Evolutionary conservation across 2,113 vertebrate species (phyloP).

Genomic region (Capreolus pygargus): DNA sequence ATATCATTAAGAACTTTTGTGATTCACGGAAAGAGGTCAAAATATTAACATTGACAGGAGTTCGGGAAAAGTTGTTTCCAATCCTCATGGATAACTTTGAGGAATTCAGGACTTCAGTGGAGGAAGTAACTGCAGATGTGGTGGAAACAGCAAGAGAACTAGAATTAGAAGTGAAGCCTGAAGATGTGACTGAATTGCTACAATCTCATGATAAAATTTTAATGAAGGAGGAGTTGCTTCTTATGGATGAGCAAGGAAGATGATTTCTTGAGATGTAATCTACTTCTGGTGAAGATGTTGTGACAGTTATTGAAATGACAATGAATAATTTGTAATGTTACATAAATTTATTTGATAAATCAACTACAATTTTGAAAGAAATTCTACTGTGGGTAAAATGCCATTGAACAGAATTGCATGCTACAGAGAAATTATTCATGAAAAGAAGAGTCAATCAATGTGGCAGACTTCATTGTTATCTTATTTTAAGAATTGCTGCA

Average conservation of each 20-base stretch:
- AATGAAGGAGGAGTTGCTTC: not conserved
- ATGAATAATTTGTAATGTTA: not conserved
- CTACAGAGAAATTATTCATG: not conserved
- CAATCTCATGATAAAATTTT: not conserved
- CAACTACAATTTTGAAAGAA: not conserved
- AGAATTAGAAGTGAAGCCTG: not conserved
- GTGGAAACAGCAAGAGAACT: not conserved
- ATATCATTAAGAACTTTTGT: not conserved
- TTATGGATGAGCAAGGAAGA: not conserved
- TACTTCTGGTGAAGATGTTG: not conserved
- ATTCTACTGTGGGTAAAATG: not conserved
- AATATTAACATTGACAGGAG: not conserved
- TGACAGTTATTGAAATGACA: not conserved
- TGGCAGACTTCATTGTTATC: not conserved
- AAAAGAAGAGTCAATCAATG: not conserved
- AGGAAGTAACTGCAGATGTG: not conserved
- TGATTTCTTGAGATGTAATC: not conserved
- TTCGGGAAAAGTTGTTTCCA: not conserved
- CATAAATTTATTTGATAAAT: not conserved
- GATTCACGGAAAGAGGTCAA: not conserved
- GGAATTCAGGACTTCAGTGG: not conserved
- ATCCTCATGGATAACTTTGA: not conserved
- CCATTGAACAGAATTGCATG: not conserved
- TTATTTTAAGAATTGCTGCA: not conserved
- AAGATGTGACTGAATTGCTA: not conserved